phyloP scores from a whole-genome alignment of 1,140 invertebrate species.

The Lepidotrigona ventralis region DNA sequence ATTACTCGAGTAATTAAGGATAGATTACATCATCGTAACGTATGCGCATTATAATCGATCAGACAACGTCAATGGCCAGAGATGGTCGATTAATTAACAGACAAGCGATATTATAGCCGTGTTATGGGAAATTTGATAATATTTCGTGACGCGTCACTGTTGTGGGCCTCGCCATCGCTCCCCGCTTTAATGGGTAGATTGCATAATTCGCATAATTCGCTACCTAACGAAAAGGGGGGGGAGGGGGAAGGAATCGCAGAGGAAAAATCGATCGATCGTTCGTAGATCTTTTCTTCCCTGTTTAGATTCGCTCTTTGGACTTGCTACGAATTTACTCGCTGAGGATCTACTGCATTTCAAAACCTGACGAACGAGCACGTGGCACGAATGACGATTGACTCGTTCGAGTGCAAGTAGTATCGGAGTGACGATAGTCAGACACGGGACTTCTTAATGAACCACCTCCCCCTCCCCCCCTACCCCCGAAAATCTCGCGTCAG shows the following conservation, averaged over 20 bases:
- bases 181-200: constrained; percentile 4
- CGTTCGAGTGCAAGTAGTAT: neutral
- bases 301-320: no score
- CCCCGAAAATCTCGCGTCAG: neutral
- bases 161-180: neutral
- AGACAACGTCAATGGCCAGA: constrained; percentile 9
- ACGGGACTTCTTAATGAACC: neutral
- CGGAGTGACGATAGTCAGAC: neutral
- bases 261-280: neutral
- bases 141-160: neutral
- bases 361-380: neutral
- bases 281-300: neutral
- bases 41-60: constrained; percentile 3
- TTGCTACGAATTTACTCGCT: neutral
- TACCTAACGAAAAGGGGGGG: neutral
- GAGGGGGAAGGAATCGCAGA: neutral
- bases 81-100: constrained; percentile 26
- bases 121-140: constrained; percentile 34
- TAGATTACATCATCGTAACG: constrained; percentile 36
- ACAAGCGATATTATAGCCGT: constrained; percentile 11
- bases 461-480: no score
- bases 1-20: constrained; percentile 8
- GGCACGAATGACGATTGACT: no score
- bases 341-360: neutral
- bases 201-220: neutral